phyloP scores from a whole-genome alignment of 2,888 invertebrate genomes.

The Amphipoea oculea region DNA sequence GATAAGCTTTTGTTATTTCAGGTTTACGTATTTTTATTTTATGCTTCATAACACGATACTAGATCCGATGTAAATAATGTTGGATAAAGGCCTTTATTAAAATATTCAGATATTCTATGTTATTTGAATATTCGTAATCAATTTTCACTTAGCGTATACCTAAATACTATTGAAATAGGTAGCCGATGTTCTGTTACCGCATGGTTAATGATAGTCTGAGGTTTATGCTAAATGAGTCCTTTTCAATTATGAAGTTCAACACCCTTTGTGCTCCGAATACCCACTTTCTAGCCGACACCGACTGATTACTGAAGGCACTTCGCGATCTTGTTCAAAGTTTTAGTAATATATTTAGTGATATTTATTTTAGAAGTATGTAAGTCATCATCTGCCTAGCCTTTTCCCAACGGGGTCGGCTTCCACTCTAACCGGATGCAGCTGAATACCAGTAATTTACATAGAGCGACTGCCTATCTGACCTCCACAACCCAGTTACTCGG shows the following conservation, averaged over 20 bases:
- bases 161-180: background rate
- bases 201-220: background rate
- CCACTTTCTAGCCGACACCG: background rate
- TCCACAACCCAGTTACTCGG: background rate
- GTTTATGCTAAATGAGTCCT: background rate
- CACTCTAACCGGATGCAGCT: too few species aligned
- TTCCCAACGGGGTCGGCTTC: too few species aligned
- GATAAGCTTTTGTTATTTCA: slow-evolving; percentile 45
- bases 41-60: slow-evolving; percentile 27
- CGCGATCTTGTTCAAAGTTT: background rate
- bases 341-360: background rate
- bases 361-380: too few species aligned
- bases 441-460: background rate
- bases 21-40: slow-evolving; percentile 42
- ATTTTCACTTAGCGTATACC: background rate
- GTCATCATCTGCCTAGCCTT: too few species aligned
- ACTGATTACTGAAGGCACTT: too few species aligned
- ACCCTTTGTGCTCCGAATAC: background rate
- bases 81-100: slow-evolving; percentile 17
- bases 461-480: background rate
- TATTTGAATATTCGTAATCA: background rate
- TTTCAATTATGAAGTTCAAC: background rate
- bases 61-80: slow-evolving; percentile 20
- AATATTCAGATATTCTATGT: background rate
- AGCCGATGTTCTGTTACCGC: background rate